Evolutionary conservation across 1,140 invertebrate genomes (phyloP).

Genomic region (Drosophila lacertosa): DNA sequence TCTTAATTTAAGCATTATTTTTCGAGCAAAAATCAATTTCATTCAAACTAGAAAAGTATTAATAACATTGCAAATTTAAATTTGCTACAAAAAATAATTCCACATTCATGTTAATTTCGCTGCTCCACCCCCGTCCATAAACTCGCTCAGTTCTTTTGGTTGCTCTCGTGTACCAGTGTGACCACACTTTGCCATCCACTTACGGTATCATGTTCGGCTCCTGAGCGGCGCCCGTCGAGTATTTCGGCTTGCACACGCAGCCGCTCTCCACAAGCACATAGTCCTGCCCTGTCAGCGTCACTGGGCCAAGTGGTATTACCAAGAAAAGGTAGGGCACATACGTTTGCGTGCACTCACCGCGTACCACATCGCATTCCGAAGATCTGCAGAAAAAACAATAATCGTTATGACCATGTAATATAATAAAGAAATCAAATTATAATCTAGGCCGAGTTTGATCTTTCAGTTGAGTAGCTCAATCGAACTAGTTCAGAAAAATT

Average conservation of each 20-base stretch:
- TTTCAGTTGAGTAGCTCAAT: too few species aligned
- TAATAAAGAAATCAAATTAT: too few species aligned
- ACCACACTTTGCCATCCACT: conserved; percentile 23
- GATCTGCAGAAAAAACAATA: conserved; percentile 86
- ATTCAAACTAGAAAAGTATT: conserved; percentile 62
- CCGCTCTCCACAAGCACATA: conserved; percentile 96
- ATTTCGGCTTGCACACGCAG: conserved; percentile 94
- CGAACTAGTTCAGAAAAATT: too few species aligned
- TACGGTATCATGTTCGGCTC: conserved; percentile 85
- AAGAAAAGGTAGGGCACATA: conserved; percentile 96
- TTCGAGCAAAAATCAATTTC: conserved; percentile 75
- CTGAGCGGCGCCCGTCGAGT: conserved; percentile 85
- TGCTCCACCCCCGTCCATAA: conserved; percentile 56
- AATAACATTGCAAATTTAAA: conserved; percentile 79
- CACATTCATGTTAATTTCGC: conserved; percentile 64
- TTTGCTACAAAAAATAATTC: conserved; percentile 82
- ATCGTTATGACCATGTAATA: background rate
- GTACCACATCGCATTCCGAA: conserved; percentile 93
- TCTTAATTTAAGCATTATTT: conserved; percentile 74
- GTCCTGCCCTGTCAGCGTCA: conserved; percentile 95
- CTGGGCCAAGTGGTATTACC: conserved; percentile 94
- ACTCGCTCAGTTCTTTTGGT: conserved; percentile 81
- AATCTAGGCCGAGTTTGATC: too few species aligned
- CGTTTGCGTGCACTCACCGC: conserved; percentile 95
- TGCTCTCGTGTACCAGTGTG: conserved; percentile 53